These are phyloP conservation scores for Eptatretus atami DNA, from an alignment of 2,797 vertebrate genomes.

Conservation along the genomic window DNA sequence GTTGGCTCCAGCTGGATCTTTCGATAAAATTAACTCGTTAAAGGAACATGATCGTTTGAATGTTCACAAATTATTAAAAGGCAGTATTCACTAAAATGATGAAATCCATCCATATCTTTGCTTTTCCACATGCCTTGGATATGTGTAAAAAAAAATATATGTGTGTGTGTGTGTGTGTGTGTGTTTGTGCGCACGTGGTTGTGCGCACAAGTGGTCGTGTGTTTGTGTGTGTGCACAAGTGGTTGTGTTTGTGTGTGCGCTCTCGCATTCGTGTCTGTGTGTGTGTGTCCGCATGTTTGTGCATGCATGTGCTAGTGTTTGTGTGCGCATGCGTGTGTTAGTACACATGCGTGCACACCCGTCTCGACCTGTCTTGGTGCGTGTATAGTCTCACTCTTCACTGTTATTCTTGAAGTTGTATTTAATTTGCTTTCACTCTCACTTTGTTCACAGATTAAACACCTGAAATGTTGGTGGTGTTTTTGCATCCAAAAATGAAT, in stretches of 20 bases:
- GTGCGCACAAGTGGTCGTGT: neutral
- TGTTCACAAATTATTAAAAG: too few relatives aligned
- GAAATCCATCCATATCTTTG: too few relatives aligned
- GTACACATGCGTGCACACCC: neutral
- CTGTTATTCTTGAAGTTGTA: neutral
- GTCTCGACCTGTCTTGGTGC: neutral
- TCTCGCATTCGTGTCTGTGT: neutral
- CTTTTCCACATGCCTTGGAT: too few relatives aligned
- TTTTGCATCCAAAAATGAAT: too few relatives aligned
- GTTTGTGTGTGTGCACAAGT: neutral
- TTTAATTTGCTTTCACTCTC: neutral
- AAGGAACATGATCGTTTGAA: too few relatives aligned
- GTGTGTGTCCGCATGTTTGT: neutral
- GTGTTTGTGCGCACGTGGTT: neutral
- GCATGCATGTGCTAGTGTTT: neutral
- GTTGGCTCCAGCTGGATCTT: too few relatives aligned
- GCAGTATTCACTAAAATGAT: too few relatives aligned
- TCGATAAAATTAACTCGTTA: too few relatives aligned
- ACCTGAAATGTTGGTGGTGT: too few relatives aligned
- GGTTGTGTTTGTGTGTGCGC: neutral
- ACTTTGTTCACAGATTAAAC: too few relatives aligned
- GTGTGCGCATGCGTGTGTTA: neutral
- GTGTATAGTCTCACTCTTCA: neutral
- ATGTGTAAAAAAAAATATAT: too few relatives aligned
- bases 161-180: too few relatives aligned